A percentile compares a stretch with the other conserved stretches of the same genome.
Evolutionary conservation across 35 echinoderm and acorn worm species (phyloP).

Genomic region (Lytechinus pictus): DNA sequence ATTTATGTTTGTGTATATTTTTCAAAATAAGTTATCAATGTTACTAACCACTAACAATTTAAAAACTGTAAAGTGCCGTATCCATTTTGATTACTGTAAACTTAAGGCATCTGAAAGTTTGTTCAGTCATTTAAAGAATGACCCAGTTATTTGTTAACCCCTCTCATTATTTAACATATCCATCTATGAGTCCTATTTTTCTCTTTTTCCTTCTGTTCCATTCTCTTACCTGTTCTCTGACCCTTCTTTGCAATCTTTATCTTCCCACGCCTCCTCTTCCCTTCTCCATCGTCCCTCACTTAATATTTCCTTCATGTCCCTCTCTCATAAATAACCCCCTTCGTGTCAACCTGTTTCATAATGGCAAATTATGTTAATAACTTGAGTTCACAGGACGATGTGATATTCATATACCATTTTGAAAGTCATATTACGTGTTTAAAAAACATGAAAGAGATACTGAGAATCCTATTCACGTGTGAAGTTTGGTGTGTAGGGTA

Average conservation of each 20-base stretch:
- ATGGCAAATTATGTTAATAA: neutral
- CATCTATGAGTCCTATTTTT: neutral
- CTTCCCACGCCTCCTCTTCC: neutral
- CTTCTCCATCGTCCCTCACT: neutral
- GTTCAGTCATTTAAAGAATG: no score
- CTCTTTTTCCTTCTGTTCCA: neutral
- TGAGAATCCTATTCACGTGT: no score
- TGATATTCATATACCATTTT: neutral
- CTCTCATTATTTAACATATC: neutral
- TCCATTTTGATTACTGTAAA: no score
- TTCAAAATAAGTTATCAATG: no score
- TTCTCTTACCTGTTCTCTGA: neutral
- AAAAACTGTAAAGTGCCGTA: no score
- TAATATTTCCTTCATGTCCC: neutral
- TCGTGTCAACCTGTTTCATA: neutral
- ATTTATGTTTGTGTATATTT: no score
- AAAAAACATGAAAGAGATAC: neutral
- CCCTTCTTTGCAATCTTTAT: neutral
- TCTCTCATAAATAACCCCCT: neutral
- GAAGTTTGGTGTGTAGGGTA: no score
- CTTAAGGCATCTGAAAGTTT: no score
- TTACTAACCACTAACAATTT: no score
- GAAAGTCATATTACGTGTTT: neutral
- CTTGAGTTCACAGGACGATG: neutral
- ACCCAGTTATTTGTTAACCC: no score